These are phyloP conservation scores for Fissipunctia ypsillon DNA, from an alignment of 2,888 invertebrate species.

Conservation along the genomic window DNA sequence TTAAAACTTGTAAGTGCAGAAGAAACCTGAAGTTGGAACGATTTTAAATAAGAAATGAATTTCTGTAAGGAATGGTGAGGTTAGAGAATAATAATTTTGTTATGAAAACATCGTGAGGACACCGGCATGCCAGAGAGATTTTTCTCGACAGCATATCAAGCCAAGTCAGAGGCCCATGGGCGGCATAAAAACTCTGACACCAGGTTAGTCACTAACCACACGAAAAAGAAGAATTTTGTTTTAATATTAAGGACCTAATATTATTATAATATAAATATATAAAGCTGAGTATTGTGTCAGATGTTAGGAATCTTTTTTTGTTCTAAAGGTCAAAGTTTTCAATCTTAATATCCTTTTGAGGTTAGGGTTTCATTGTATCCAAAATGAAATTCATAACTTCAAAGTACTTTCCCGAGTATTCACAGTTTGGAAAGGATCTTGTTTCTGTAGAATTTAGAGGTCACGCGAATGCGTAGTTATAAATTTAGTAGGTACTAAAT, in stretches of 20 bases:
- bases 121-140: too few relatives aligned
- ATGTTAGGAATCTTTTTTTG: slow-evolving; percentile 34
- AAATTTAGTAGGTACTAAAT: slow-evolving; percentile 5
- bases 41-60: slow-evolving; percentile 38
- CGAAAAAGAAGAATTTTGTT: too few relatives aligned
- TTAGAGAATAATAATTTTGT: slow-evolving; percentile 36
- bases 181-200: too few relatives aligned
- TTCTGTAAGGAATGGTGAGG: slow-evolving; percentile 7
- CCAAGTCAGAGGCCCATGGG: too few relatives aligned
- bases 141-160: too few relatives aligned
- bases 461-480: background rate
- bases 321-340: slow-evolving; percentile 21
- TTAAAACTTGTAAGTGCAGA: slow-evolving; percentile 44
- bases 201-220: too few relatives aligned
- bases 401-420: slow-evolving; percentile 17
- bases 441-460: slow-evolving; percentile 1
- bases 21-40: slow-evolving; percentile 33
- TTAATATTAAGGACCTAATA: slow-evolving; percentile 27
- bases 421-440: background rate
- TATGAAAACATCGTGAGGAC: too few relatives aligned
- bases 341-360: background rate
- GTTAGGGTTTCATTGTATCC: slow-evolving; percentile 17
- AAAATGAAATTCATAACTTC: slow-evolving; percentile 35
- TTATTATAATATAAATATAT: slow-evolving; percentile 11
- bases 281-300: slow-evolving; percentile 4